Base-by-base conservation (phyloP, 2,113 vertebrate species). In the Cheirogaleus medius region DNA sequence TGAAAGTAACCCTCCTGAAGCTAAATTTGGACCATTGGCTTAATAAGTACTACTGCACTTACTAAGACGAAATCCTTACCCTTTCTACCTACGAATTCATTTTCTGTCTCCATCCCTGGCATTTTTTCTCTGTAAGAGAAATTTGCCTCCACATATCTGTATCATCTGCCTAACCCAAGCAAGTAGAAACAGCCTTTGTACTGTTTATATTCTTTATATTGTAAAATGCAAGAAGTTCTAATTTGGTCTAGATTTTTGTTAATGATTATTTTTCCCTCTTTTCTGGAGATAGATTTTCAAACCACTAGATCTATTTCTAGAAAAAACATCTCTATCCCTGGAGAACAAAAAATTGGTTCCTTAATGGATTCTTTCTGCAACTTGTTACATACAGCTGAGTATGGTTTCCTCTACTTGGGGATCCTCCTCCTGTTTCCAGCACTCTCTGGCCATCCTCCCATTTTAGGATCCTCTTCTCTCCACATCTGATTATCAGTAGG, bases 271-370 rank as follows among this genome's bases (percentile, higher is more conserved):
- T 44, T 32, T 54, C 20, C 29, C 34, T 73, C 54, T 87, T 71
- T 84, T 84, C 85, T 95, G 17, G 69, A 96, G 58, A 66, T 39
- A 56, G 78, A 88, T 89, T 66, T 83, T 92, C 23, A 85, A 37
- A 87, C 84, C 15, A 34, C 10, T 64, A 18, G 58, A 34, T 86
- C 69, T 83, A 2, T 95, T 69, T 90, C n/a, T 88, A 93, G 84
- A 68, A 56, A 83, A 84, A 23, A 1, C 18, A 13, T 74, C 94
- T 91, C 5, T 66, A 17, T 73, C 39, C n/a, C 32, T 88, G 37
- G 52, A 78, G 23, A 86, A 78, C 21, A 90, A 68, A 60, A 25
- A 52, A 77, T 17, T 44, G 56, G 27, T n/a, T 78, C 37, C 37
- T 42, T 86, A 1, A 6, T 49, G 49, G 60, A 69, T 17, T 58